phyloP scores from a whole-genome alignment of 2,113 vertebrate species.

The Triplophysa dalaica region DNA sequence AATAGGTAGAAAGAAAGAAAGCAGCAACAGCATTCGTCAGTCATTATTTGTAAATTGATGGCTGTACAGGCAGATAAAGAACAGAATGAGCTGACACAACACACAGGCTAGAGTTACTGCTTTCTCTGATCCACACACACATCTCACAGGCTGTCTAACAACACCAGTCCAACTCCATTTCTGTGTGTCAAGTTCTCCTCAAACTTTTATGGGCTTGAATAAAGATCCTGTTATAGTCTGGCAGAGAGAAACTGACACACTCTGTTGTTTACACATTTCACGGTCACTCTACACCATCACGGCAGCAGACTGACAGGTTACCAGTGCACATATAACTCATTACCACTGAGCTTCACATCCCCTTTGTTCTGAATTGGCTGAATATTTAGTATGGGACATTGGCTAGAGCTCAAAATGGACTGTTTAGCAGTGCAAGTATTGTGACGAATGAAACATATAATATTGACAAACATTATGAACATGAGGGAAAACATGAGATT shows the following conservation, averaged over 20 bases:
- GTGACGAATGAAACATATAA: slow-evolving; percentile 14
- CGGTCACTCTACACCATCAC: slow-evolving; percentile 48
- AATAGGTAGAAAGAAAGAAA: no score
- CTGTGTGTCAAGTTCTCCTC: slow-evolving; percentile 66
- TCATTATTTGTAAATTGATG: no score
- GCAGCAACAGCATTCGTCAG: no score
- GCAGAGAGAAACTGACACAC: slow-evolving; percentile 55
- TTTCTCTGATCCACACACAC: slow-evolving; percentile 20
- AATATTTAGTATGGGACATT: neutral
- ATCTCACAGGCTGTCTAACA: slow-evolving; percentile 36
- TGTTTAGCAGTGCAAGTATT: neutral
- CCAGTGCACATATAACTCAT: slow-evolving; percentile 31
- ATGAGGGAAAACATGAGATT: no score
- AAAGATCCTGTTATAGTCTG: slow-evolving; percentile 35
- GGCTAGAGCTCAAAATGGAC: neutral
- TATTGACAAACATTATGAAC: slow-evolving; percentile 12
- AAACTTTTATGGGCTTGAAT: slow-evolving; percentile 64
- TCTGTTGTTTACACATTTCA: slow-evolving; percentile 48
- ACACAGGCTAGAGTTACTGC: slow-evolving; percentile 46
- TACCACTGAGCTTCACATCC: slow-evolving; percentile 37
- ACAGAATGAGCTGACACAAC: neutral
- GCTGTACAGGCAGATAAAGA: no score
- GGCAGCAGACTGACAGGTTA: slow-evolving; percentile 52
- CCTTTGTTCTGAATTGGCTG: slow-evolving; percentile 27
- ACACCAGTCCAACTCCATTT: slow-evolving; percentile 6